These are phyloP conservation scores for Gnathonemus echidnorhynchus DNA, from an alignment of 2,113 vertebrate species.

Conservation along the genomic window DNA sequence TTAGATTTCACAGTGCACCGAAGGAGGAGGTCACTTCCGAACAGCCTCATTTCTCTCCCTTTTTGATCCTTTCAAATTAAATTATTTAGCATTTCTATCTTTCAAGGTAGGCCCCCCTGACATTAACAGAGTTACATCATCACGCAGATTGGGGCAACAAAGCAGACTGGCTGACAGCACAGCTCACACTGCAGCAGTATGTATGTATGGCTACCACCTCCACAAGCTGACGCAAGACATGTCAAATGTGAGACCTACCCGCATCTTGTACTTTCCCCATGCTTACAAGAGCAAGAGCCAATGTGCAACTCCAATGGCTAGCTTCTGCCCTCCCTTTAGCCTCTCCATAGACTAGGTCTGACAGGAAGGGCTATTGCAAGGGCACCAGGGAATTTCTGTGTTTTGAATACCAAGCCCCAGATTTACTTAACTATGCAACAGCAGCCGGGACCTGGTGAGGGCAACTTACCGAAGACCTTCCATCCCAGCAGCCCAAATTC, in stretches of 20 bases:
- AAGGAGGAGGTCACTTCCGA: neutral
- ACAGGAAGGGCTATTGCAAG: neutral
- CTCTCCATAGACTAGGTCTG: neutral
- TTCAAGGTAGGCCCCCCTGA: neutral
- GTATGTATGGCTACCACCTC: neutral
- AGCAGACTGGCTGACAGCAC: neutral
- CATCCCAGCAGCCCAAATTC: neutral
- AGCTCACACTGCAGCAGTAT: neutral
- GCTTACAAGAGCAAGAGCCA: neutral
- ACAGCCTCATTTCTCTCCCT: neutral
- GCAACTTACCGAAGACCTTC: neutral
- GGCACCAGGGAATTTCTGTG: neutral
- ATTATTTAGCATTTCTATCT: neutral
- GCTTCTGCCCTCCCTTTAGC: neutral
- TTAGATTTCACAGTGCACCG: neutral
- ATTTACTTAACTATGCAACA: neutral
- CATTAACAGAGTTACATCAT: neutral
- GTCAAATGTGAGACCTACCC: neutral
- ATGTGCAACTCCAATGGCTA: neutral
- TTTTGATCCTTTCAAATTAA: neutral
- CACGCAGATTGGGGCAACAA: neutral
- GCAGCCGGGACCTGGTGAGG: neutral
- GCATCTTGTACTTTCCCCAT: neutral
- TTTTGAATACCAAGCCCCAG: neutral
- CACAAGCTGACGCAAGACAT: neutral